phyloP scores from a whole-genome alignment of 2,113 vertebrate genomes.

The Cyanistes caeruleus region DNA sequence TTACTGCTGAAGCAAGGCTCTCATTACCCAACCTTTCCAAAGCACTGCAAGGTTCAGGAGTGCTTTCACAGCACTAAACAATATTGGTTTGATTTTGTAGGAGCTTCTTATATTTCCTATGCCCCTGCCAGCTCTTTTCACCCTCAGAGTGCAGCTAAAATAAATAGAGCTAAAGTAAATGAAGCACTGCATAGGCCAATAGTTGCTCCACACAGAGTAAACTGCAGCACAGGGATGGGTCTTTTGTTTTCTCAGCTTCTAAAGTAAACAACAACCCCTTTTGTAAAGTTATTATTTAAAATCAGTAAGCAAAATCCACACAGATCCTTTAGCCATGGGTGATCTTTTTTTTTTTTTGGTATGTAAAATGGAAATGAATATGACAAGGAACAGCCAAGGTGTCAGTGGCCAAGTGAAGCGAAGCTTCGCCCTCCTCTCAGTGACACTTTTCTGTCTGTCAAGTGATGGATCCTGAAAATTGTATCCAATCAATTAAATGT shows the following conservation, averaged over 20 bases:
- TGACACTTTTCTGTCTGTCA: slow-evolving; percentile 10
- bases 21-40: rapidly evolving
- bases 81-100: neutral
- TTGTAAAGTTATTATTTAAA: slow-evolving; percentile 2
- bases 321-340: neutral
- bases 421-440: neutral
- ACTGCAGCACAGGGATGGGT: neutral
- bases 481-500: neutral
- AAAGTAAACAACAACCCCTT: slow-evolving; percentile 28
- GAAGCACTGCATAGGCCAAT: neutral
- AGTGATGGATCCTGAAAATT: neutral
- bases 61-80: neutral
- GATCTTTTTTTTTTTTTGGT: neutral
- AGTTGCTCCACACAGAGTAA: neutral
- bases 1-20: too few relatives aligned
- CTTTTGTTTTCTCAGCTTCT: neutral
- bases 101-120: neutral
- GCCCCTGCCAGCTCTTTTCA: neutral
- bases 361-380: slow-evolving; percentile 29
- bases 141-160: neutral
- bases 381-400: neutral
- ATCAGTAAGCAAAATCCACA: neutral
- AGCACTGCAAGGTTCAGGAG: neutral
- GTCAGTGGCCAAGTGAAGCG: slow-evolving; percentile 41
- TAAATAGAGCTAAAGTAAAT: slow-evolving; percentile 10